Evolutionary conservation across 2,113 vertebrate species (phyloP), one percentile per base, ranked within the genome.

Genomic region (Phalacrocorax pelagicus): DNA sequence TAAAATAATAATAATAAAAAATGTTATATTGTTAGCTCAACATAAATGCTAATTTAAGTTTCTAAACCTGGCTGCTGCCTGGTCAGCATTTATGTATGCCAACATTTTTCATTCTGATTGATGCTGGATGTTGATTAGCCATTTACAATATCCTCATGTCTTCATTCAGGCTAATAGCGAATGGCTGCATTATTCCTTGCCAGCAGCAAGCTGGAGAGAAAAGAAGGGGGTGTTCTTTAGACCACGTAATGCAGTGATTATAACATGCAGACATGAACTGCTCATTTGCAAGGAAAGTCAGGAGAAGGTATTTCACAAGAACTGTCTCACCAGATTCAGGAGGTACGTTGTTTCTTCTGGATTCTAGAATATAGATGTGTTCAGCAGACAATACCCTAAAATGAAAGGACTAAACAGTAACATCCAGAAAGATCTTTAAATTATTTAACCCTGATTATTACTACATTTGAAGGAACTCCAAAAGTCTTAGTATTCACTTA

Each of bases 101-200:
- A 95, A 40, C 34, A 90, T 58, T 57, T 92, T 57, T 87, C 23
- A 82, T 91, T 93, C 49, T 95, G 61, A 81, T 81, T 84, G 83
- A 92, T 89, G 70, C 15, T 85, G 54, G 61, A 72, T 79, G 81
- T 42, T 93, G 81, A 90, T 91, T 72, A 94, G 69, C 66, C 73
- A 58, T 89, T 96, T 93, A 65, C 47, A 85, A 61, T 62, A 87
- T 58, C 36, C 36, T 91, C 24, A 6, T 72, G 70, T 82, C 87
- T 91, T 90, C 73, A 46, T 75, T 75, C 24, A 74, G 34, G 44
- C 54, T 94, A 80, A 94, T 79, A 52, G 57, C 26, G 91, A 91
- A 92, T 57, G 74, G 65, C 81, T 87, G 47, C 26, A 46, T 61
- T 89, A 73, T 89, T 87, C 91, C 78, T 95, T 79, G 73, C 70